Conservation (phyloP, 2,113 vertebrate genomes). For the Edolisoma coerulescens region DNA sequence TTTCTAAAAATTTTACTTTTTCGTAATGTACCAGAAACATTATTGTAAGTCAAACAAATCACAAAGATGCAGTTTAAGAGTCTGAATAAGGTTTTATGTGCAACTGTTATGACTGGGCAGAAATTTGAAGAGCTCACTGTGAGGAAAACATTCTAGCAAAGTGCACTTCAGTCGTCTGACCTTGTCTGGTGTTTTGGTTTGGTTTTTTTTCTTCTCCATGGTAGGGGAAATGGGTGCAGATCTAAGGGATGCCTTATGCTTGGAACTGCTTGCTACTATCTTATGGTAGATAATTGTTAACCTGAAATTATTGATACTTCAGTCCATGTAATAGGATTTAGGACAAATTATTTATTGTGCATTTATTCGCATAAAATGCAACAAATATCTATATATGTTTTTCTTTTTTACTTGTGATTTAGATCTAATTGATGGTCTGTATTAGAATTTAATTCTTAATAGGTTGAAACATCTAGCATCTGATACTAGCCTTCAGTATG, state of each 20-base stretch:
- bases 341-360: not conserved
- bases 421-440: not conserved
- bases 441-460: not conserved
- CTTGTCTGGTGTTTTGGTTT: not conserved
- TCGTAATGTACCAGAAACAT: not conserved
- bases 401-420: not conserved
- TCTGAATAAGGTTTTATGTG: not conserved
- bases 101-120: not conserved
- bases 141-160: not conserved
- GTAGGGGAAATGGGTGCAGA: not conserved
- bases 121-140: not conserved
- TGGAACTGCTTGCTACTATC: not conserved
- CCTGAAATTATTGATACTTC: not conserved
- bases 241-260: not conserved
- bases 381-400: not conserved
- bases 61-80: rapidly evolving
- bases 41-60: not conserved
- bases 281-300: not conserved
- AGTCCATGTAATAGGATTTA: not conserved
- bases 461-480: not conserved
- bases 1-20: not conserved
- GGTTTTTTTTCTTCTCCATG: rapidly evolving
- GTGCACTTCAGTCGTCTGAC: not conserved
- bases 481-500: not conserved
- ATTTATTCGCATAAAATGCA: not conserved